Base-by-base conservation (phyloP, 2,888 invertebrate species). In the Thumatha senex region DNA sequence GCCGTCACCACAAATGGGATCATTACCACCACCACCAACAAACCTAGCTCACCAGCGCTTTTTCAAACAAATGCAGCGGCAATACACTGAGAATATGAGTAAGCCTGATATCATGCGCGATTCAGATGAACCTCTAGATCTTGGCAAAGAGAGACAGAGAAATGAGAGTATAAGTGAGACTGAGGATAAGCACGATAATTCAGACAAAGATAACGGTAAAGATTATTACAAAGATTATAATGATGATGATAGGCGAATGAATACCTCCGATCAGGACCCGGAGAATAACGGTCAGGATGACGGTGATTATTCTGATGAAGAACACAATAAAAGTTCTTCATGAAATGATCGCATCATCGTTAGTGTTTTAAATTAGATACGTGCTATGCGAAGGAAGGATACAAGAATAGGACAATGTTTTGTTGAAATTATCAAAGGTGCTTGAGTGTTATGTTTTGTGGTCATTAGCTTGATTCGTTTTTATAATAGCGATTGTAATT, bases 11-110 rank as follows among this genome's bases (percentile, higher is more conserved):
- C 89, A 89, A 67, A 86, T 90, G 85, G 89, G 86, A 13, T 88
- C 89, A 39, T 77, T 94, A n/a, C 93, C 94, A 9, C 92, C 92
- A 1, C 91, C 91, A 8, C 89, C 92, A n/a, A 84, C 89, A 35
- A 86, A 87, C 41, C 80, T 89, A 2, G 87, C 89, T 4, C 94
- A 93, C 76, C 94, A 94, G 70, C 93, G 93, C 66, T 93, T 93
- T 76, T 77, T 94, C 50, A 93, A 94, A 67, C 94, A 94, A 76
- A 93, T 93, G 93, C 93, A 93, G 73, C 91, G 93, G 43, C 90
- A 92, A 62, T 93, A 93, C 80, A 89, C 92, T 50, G 93, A 93
- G 50, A 89, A 76, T 66, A 91, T 92, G 72, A 86, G 86, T 69
- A 93, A 93, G 60, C 82, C 93, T 9, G 92, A 93, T 76, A 92